A percentile compares a stretch with the other conserved stretches of the same genome.
Conservation (phyloP, 2,113 vertebrate species). For the Trematomus loennbergii region DNA sequence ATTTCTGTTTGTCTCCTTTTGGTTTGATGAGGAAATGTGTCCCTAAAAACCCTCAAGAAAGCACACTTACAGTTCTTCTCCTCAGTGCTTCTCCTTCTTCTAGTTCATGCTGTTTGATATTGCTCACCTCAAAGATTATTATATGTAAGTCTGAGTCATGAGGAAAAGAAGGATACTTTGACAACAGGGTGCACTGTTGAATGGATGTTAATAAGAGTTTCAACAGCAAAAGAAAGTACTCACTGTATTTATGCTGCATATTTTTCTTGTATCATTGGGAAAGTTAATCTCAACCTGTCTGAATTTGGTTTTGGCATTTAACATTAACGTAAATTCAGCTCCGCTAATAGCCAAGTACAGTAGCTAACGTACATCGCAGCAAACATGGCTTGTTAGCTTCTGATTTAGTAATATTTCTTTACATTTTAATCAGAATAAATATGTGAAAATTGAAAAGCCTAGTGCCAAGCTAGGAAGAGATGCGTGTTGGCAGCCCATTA, state of each 20-base stretch:
- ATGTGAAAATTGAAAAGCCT: background rate
- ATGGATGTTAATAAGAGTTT: background rate
- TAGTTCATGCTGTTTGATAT: background rate
- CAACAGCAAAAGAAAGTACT: too few species aligned
- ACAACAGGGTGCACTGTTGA: background rate
- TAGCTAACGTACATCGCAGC: background rate
- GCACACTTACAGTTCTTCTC: background rate
- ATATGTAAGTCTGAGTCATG: background rate
- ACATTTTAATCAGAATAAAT: background rate
- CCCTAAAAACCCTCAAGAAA: conserved; percentile 39
- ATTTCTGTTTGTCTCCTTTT: conserved; percentile 72
- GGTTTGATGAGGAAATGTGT: conserved; percentile 63
- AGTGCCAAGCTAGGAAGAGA: too few species aligned
- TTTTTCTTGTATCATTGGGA: too few species aligned
- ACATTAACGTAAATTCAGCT: too few species aligned
- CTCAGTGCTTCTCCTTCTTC: background rate
- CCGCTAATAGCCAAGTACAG: background rate
- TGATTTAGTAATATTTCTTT: background rate
- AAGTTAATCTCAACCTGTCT: too few species aligned
- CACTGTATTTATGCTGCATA: too few species aligned
- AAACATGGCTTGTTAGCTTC: background rate
- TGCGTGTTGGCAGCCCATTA: too few species aligned
- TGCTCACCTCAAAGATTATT: background rate
- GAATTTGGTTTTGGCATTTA: too few species aligned
- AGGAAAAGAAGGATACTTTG: background rate